These are phyloP conservation scores for Elephas maximus DNA, from an alignment of 2,113 vertebrate genomes.

Conservation along the genomic window DNA sequence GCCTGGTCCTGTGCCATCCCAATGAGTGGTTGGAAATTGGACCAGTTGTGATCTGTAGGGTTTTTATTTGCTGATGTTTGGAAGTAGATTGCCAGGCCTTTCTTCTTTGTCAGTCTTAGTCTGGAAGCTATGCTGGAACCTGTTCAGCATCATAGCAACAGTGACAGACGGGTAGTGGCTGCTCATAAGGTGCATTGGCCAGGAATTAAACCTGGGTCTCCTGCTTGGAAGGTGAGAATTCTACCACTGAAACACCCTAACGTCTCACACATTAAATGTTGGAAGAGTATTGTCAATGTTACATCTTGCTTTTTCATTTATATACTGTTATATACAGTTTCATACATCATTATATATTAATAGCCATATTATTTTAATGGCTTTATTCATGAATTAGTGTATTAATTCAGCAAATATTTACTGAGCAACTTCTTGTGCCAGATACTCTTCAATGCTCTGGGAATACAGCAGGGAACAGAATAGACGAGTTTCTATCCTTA, in stretches of 20 bases:
- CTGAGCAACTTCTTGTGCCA: not conserved
- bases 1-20: not conserved
- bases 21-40: not conserved
- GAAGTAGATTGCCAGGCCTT: not conserved
- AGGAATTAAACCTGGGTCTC: not conserved
- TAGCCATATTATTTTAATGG: slow-evolving; percentile 20
- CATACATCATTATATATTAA: not conserved
- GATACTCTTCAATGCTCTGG: not conserved
- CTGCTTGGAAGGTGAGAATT: not conserved
- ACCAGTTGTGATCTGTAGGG: not conserved
- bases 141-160: not conserved
- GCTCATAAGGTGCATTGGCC: not conserved
- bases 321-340: not conserved
- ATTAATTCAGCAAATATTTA: not conserved
- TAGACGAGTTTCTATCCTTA: not conserved
- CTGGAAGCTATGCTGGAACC: not conserved
- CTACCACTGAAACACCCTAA: not conserved
- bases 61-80: not conserved
- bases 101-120: not conserved
- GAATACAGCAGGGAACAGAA: not conserved
- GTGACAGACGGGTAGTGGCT: not conserved
- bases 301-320: slow-evolving; percentile 28
- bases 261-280: not conserved
- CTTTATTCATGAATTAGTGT: slow-evolving; percentile 12
- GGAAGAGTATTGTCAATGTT: not conserved